phyloP scores from a whole-genome alignment of 2,113 vertebrate species.

The Leptocoma aspasia region DNA sequence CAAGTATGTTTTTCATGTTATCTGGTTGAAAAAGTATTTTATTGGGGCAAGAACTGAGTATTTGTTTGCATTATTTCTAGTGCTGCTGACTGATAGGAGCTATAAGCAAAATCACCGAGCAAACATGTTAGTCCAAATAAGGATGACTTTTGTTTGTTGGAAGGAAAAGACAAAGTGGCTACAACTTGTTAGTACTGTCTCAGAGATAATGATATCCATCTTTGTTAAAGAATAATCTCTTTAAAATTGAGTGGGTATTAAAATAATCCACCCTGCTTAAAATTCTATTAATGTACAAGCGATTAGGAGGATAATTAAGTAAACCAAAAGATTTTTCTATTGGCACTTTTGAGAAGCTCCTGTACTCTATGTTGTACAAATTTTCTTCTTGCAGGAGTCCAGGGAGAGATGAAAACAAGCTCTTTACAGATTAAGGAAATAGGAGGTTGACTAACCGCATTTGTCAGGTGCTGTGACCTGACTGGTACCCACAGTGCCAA shows the following conservation, averaged over 20 bases:
- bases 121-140: not conserved
- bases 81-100: not conserved
- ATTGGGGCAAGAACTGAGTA: not conserved
- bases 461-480: not conserved
- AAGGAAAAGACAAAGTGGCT: not conserved
- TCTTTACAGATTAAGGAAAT: not conserved
- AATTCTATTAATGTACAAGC: not conserved
- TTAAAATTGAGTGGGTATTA: not conserved
- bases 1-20: not conserved
- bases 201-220: not conserved
- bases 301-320: not conserved
- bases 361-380: not conserved
- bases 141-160: not conserved
- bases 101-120: not conserved
- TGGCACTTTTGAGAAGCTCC: not conserved
- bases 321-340: not conserved
- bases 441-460: not conserved
- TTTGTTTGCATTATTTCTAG: not conserved
- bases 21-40: not conserved
- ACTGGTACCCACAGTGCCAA: not conserved
- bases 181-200: not conserved
- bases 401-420: not conserved
- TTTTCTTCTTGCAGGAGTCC: not conserved
- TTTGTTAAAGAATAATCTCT: not conserved
- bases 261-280: not conserved